These are phyloP conservation scores for Clarias macrocephalus DNA, from an alignment of 2,113 vertebrate species.

Conservation along the genomic window DNA sequence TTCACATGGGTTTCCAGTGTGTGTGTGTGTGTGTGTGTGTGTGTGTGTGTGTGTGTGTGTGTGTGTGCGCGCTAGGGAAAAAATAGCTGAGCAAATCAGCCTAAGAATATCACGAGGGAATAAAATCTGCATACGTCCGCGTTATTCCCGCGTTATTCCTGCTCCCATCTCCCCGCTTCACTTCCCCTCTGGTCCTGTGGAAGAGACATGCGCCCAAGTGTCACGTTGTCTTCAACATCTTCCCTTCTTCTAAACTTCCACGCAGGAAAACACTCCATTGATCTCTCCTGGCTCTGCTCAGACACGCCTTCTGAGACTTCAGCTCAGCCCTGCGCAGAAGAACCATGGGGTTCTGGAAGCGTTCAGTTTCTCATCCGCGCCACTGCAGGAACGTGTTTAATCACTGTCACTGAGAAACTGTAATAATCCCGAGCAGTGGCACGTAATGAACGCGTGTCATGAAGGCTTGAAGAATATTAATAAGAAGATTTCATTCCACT, in stretches of 20 bases:
- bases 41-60: no score
- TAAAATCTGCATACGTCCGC: neutral
- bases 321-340: neutral
- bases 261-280: neutral
- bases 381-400: neutral
- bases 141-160: no score
- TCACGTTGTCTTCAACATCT: neutral
- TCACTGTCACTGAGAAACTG: neutral
- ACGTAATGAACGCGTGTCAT: neutral
- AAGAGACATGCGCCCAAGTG: neutral
- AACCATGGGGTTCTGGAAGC: neutral
- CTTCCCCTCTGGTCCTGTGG: neutral
- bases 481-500: constrained; percentile 1
- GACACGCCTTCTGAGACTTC: neutral
- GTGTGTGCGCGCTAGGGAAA: no score
- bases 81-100: no score
- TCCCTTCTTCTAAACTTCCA: neutral
- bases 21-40: no score
- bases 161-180: neutral
- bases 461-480: constrained; percentile 9
- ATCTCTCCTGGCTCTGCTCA: neutral
- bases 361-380: neutral
- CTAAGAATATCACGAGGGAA: no score
- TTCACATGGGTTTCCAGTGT: no score
- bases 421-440: neutral